Conservation (phyloP, 2,888 invertebrate species). For the Sphaerophoria taeniata region DNA sequence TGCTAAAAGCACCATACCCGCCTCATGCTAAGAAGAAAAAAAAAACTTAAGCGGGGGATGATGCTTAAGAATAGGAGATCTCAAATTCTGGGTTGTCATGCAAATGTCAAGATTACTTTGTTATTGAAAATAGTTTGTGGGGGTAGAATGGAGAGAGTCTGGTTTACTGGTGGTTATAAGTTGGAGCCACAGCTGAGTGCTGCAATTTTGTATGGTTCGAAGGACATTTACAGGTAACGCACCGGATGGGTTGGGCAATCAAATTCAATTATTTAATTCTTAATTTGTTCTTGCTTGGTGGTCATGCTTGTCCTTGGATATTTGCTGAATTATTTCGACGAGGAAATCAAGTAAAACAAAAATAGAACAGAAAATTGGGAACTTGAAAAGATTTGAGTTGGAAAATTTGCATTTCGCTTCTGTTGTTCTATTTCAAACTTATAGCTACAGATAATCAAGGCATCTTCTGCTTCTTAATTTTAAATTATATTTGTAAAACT, state of each 20-base stretch:
- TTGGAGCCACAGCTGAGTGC: conserved; percentile 43
- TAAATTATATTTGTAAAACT: no score
- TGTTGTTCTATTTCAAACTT: conserved; percentile 9
- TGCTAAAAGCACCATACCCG: conserved; percentile 58
- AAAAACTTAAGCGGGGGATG: conserved; percentile 36
- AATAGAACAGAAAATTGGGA: neutral
- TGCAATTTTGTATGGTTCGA: conserved; percentile 55
- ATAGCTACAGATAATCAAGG: neutral
- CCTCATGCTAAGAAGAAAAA: no score
- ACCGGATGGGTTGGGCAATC: conserved; percentile 68
- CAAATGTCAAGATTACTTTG: conserved; percentile 75
- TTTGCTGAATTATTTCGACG: conserved; percentile 59
- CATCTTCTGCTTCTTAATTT: no score
- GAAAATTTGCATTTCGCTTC: conserved; percentile 59
- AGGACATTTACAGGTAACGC: conserved; percentile 67
- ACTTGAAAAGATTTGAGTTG: conserved; percentile 51
- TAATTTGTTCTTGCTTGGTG: conserved; percentile 60
- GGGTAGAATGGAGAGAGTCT: conserved; percentile 18
- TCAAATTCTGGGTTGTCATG: conserved; percentile 71
- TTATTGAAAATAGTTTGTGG: conserved; percentile 72
- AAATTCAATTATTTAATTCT: conserved; percentile 74
- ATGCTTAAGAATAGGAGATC: conserved; percentile 56
- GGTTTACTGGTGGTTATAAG: neutral
- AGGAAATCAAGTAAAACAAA: neutral
- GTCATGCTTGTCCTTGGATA: conserved; percentile 48